phyloP scores from a whole-genome alignment of 2,797 vertebrate genomes.

The Mareca penelope region DNA sequence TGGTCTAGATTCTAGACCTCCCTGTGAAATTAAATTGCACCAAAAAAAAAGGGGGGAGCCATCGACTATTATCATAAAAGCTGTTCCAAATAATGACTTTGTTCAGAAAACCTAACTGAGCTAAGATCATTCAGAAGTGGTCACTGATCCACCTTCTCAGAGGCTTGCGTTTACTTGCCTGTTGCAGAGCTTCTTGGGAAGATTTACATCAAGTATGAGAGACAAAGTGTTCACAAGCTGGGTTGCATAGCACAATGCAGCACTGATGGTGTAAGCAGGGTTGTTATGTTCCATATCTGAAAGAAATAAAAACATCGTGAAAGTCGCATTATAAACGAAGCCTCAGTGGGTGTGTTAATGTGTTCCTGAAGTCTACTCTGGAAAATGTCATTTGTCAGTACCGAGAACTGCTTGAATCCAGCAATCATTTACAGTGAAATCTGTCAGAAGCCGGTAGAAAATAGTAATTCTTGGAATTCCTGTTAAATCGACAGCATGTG shows the following conservation, averaged over 20 bases:
- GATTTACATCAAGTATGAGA: slow-evolving; percentile 92
- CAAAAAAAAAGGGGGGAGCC: too few species aligned
- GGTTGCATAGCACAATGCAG: slow-evolving; percentile 93
- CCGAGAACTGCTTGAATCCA: slow-evolving; percentile 10
- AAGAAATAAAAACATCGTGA: neutral
- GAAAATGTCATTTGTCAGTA: slow-evolving; percentile 3
- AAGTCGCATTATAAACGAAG: neutral
- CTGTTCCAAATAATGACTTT: neutral
- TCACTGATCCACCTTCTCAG: neutral
- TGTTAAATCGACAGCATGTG: neutral
- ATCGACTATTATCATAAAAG: neutral
- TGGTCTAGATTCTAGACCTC: neutral
- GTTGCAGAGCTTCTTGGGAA: slow-evolving; percentile 96
- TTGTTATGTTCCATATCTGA: slow-evolving; percentile 94
- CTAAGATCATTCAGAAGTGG: neutral
- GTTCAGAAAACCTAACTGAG: neutral
- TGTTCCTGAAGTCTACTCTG: neutral
- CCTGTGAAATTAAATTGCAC: neutral
- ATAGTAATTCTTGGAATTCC: slow-evolving; percentile 57
- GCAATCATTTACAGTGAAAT: slow-evolving; percentile 26
- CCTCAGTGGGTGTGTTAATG: neutral
- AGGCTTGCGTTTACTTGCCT: slow-evolving; percentile 81
- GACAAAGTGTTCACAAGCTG: slow-evolving; percentile 94
- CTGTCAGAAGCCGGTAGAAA: slow-evolving; percentile 54
- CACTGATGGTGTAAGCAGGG: slow-evolving; percentile 94